Evolutionary conservation across 2,888 invertebrate genomes (phyloP), one percentile per base, ranked within the genome.

Genomic region (Prenolepis imparis): DNA sequence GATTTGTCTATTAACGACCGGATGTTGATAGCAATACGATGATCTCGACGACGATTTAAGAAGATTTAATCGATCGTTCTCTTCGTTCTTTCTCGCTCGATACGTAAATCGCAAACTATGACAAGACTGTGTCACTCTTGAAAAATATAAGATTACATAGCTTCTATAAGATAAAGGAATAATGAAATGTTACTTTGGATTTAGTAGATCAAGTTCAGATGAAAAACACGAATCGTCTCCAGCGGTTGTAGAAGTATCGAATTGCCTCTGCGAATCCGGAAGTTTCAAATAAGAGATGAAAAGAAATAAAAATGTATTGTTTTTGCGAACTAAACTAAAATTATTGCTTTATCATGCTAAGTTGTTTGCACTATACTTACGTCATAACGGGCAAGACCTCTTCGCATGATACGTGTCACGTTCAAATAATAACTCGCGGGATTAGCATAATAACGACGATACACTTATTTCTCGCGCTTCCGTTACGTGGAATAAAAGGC

Each of bases 401-500:
- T 92, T 93, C 83, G 92, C 93, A 93, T 93, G 89, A 90, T 93
- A 91, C 87, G 90, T 74, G 57, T 88, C 84, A 84, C 91, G 78
- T 88, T 66, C 39, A 82, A 57, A 84, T 36, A 72, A 44, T 74
- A 55, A 84, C 41, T 82, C 74, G 63, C 39, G 57, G 52, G 57
- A 75, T 68, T 77, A 67, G 70, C 86, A 86, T 85, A 84, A 90
- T 88, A 70, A 68, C 64, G 64, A 78, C 41, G 6, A 36, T 28
- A 68, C 68, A n/a, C 83, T 67, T 48, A 36, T 81, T 66, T 72
- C 21, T 82, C 73, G 59, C 73, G 52, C 61, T 70, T 68, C 55
- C 66, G 41, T 57, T 21, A 41, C 61, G 52, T 59, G 32, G 67
- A 72, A 66, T 82, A 83, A 87, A 85, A 77, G 39, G 18, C 68